phyloP scores from a whole-genome alignment of 2,113 vertebrate genomes.

The Tinamus guttatus region DNA sequence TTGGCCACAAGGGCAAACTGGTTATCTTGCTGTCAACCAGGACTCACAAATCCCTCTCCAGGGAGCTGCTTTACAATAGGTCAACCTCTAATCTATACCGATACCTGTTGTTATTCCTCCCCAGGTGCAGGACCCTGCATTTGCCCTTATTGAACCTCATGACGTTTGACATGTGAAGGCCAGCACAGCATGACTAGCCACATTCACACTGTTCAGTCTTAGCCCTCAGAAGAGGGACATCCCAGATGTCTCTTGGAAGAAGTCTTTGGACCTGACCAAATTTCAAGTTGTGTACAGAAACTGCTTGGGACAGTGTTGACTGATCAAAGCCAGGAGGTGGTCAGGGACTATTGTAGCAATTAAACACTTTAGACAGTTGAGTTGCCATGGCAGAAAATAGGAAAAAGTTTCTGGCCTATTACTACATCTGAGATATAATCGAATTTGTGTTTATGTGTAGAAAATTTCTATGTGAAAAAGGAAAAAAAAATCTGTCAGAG shows the following conservation, averaged over 20 bases:
- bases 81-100: no score
- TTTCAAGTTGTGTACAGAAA: not conserved
- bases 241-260: not conserved
- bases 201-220: not conserved
- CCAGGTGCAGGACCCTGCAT: no score
- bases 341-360: fast-evolving
- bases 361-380: not conserved
- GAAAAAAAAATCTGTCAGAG: not conserved
- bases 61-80: no score
- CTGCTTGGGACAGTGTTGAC: not conserved
- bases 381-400: not conserved
- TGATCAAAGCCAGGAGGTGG: not conserved
- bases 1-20: no score
- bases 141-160: no score
- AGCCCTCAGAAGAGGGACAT: not conserved
- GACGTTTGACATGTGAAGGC: not conserved
- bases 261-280: not conserved
- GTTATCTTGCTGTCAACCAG: no score
- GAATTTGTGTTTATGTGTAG: not conserved
- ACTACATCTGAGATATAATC: not conserved
- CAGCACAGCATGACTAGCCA: not conserved
- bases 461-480: not conserved
- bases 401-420: not conserved
- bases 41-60: no score
- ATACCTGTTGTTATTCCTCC: no score